Percentiles rank a stretch among this genome's conserved stretches.
Evolutionary conservation across 2,113 vertebrate genomes (phyloP).

Genomic region (Pterophyllum scalare): DNA sequence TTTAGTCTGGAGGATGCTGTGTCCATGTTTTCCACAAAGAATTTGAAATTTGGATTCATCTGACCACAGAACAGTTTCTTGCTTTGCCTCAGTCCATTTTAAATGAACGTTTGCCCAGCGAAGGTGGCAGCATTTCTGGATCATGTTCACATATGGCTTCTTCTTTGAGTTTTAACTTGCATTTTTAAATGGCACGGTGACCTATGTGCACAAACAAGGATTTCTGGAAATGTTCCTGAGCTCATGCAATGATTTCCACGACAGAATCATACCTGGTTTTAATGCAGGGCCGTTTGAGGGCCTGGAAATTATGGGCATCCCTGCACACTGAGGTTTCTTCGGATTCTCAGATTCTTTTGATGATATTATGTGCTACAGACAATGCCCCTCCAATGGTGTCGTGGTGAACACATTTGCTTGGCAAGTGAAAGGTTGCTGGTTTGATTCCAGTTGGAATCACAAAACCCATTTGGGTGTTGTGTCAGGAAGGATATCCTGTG

Average conservation of each 20-base stretch:
- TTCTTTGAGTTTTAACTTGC: neutral
- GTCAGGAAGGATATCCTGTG: too few species aligned
- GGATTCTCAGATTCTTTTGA: too few species aligned
- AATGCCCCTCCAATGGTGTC: too few species aligned
- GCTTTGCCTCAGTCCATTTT: neutral
- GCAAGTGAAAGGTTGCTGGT: too few species aligned
- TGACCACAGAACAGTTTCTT: too few species aligned
- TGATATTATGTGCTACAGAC: too few species aligned
- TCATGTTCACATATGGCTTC: neutral
- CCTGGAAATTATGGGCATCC: too few species aligned
- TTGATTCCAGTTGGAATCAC: too few species aligned
- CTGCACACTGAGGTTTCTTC: too few species aligned
- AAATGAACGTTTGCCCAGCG: neutral
- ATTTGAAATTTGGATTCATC: neutral
- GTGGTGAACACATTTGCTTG: too few species aligned
- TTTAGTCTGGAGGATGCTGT: neutral
- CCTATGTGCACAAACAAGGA: neutral
- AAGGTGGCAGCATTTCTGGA: neutral
- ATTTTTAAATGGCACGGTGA: neutral
- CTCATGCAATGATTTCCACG: neutral
- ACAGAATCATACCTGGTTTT: neutral
- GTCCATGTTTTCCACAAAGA: neutral
- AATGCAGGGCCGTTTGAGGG: too few species aligned
- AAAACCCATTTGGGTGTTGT: too few species aligned
- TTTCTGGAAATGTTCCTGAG: neutral